Base-by-base conservation (phyloP, 1,140 invertebrate species). In the Cryptotermes secundus region DNA sequence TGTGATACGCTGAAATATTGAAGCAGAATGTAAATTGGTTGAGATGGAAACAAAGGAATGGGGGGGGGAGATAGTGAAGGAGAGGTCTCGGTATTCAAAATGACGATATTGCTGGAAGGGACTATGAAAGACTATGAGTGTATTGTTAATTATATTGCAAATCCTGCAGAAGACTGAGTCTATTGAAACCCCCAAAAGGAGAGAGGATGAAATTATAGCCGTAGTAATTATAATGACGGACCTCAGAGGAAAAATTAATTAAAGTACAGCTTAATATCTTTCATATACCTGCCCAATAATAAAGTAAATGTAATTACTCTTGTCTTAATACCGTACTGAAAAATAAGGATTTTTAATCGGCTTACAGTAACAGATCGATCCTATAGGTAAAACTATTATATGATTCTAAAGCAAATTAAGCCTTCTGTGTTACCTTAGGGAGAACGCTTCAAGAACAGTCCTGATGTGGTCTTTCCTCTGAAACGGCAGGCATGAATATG, bases 161-260 rank as follows among this genome's bases (percentile, higher is more conserved):
- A 72, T 72, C 14, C 59, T 72, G 26, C 14, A 31, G 59, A 19
- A 16, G 59, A n/a, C 59, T 31, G 26, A n/a, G 31, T 26, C 4
- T 31, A 72, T 72, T 72, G 59, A 72, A 72, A 72, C 9, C 6
- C 59, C n/a, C 19, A 31, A 31, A 31, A 72, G 22, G 26, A n/a
- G 59, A 31, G 14, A n/a, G n/a, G 59, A 72, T 72, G 59, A 72
- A 72, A 72, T 72, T 72, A 72, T 72, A 72, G 26, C 59, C 59
- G 7, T 72, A 19, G 59, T 72, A 72, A 72, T 72, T 72, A 72
- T 72, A 72, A 72, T 72, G 59, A n/a, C 26, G n/a, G n/a, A 72
- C 59, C 59, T 72, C n/a, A 31, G 59, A 72, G 59, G 59, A 31
- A n/a, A 22, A 9, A 31, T 72, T 72, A 31, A 31, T 72, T 72